Percentiles rank a stretch among this genome's conserved stretches.
Conservation (phyloP, 2,888 invertebrate genomes). For the Pocota personata region DNA sequence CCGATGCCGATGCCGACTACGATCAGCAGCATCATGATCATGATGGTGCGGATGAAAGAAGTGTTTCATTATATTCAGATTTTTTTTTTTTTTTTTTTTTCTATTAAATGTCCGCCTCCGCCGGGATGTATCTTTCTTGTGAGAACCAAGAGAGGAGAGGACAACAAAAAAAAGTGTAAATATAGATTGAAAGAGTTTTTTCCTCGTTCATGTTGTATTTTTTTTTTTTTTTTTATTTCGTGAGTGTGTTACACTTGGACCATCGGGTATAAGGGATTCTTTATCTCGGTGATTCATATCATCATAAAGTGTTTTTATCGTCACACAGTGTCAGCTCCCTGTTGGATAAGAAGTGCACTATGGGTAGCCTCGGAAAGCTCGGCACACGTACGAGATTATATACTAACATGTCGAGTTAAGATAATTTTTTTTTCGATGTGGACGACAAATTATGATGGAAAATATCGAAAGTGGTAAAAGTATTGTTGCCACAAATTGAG, state of each 20-base stretch:
- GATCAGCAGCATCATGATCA: slow-evolving; percentile 40
- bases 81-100: slow-evolving; percentile 4
- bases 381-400: slow-evolving; percentile 21
- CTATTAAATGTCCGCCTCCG: slow-evolving; percentile 53
- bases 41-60: slow-evolving; percentile 63
- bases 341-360: slow-evolving; percentile 30
- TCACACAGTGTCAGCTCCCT: slow-evolving; percentile 45
- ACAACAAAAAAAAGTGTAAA: slow-evolving; percentile 44
- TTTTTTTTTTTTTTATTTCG: neutral
- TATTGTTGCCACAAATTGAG: slow-evolving; percentile 31
- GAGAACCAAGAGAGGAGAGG: slow-evolving; percentile 11
- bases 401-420: slow-evolving; percentile 9
- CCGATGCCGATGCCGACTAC: neutral
- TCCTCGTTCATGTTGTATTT: slow-evolving; percentile 9
- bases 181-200: slow-evolving; percentile 71
- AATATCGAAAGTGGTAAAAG: slow-evolving; percentile 11
- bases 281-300: slow-evolving; percentile 60
- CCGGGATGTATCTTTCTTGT: slow-evolving; percentile 35
- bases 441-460: slow-evolving; percentile 37
- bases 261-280: slow-evolving; percentile 58
- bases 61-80: slow-evolving; percentile 62
- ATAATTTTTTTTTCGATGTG: slow-evolving; percentile 14
- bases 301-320: slow-evolving; percentile 62
- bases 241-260: slow-evolving; percentile 33
- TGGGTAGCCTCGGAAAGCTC: slow-evolving; percentile 5